Evolutionary conservation across 1,140 invertebrate species (phyloP).

Genomic region (Pseudomyrmex sp.): DNA sequence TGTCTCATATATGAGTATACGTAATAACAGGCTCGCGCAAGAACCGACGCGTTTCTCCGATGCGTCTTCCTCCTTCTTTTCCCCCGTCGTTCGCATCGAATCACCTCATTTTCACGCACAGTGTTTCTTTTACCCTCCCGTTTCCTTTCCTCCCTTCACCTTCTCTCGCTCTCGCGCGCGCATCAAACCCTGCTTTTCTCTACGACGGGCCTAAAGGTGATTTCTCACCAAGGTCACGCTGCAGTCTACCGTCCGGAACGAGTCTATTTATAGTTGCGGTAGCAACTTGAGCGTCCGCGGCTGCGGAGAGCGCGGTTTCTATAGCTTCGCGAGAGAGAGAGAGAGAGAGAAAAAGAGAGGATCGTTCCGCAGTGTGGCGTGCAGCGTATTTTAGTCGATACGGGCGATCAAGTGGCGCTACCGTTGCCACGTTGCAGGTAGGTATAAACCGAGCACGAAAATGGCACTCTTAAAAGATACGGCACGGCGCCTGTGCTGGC

Average conservation of each 20-base stretch:
- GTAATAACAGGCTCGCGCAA: slow-evolving; percentile 59
- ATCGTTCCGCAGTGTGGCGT: slow-evolving; percentile 8
- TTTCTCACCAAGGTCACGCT: slow-evolving; percentile 66
- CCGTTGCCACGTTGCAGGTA: slow-evolving; percentile 18
- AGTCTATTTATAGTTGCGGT: slow-evolving; percentile 69
- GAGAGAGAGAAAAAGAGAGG: neutral
- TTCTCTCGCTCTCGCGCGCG: neutral
- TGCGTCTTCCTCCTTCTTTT: slow-evolving; percentile 14
- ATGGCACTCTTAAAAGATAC: slow-evolving; percentile 59
- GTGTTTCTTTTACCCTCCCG: neutral
- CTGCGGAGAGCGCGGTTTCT: neutral
- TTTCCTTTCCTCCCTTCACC: neutral
- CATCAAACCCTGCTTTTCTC: slow-evolving; percentile 12
- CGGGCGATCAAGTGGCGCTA: slow-evolving; percentile 19
- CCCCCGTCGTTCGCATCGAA: neutral
- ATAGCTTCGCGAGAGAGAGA: slow-evolving; percentile 8
- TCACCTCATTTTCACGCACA: slow-evolving; percentile 44
- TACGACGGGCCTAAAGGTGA: slow-evolving; percentile 49
- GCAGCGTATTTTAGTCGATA: slow-evolving; percentile 34
- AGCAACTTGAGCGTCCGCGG: slow-evolving; percentile 17
- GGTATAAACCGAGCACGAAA: slow-evolving; percentile 69
- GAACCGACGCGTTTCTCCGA: neutral
- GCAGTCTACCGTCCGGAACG: slow-evolving; percentile 55
- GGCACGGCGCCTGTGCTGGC: neutral
- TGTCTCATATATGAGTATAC: slow-evolving; percentile 30